Conservation (phyloP, 2,888 invertebrate genomes). For the Pardosa pseudoannulata region DNA sequence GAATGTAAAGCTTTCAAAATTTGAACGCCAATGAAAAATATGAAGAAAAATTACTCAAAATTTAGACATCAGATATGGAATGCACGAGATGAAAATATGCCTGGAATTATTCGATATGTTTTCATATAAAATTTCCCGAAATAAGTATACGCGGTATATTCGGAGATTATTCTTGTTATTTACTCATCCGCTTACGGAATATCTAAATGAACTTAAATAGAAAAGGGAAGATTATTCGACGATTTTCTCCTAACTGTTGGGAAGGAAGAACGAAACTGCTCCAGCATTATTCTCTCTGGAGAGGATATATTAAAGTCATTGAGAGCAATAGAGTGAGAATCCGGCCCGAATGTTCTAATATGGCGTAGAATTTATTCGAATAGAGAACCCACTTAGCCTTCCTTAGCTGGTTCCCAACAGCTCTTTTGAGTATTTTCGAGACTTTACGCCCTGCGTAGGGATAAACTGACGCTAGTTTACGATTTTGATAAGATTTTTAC, state of each 20-base stretch:
- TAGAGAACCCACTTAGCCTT: neutral
- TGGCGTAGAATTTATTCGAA: neutral
- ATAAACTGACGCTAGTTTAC: neutral
- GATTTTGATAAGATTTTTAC: neutral
- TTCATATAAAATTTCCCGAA: neutral
- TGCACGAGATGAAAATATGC: no score
- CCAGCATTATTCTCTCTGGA: neutral
- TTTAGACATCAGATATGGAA: no score
- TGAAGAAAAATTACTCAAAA: no score
- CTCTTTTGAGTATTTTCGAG: neutral
- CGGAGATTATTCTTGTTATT: neutral
- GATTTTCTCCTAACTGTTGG: neutral
- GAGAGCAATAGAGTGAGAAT: neutral
- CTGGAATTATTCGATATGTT: no score
- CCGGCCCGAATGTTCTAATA: neutral
- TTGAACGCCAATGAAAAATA: no score
- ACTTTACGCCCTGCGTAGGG: neutral
- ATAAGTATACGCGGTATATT: neutral
- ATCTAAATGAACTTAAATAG: neutral
- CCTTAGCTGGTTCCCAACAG: neutral
- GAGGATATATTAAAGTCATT: slow-evolving; percentile 10
- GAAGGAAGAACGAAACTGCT: neutral
- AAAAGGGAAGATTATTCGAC: neutral
- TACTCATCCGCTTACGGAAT: neutral
- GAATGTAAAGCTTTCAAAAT: no score